These are phyloP conservation scores for Furcula furcula DNA, from an alignment of 2,888 invertebrate genomes.

Conservation along the genomic window DNA sequence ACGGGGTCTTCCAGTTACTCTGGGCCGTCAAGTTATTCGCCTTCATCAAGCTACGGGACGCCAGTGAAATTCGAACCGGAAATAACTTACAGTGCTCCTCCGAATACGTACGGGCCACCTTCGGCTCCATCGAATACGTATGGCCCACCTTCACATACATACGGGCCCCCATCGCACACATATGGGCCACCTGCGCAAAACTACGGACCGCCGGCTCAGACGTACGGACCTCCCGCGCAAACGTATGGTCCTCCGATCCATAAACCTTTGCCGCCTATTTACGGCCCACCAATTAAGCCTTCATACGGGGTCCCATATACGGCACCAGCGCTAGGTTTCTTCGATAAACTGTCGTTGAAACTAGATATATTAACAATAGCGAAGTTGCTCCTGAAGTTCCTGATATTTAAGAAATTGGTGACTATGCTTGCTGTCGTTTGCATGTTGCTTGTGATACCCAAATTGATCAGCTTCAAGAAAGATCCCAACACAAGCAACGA, in stretches of 20 bases:
- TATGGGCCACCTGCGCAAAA: conserved; percentile 46
- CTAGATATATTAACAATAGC: conserved; percentile 87
- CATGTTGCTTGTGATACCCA: conserved; percentile 88
- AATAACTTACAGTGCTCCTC: conserved; percentile 43
- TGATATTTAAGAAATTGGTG: conserved; percentile 91
- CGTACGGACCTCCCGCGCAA: conserved; percentile 61
- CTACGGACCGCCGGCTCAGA: conserved; percentile 59
- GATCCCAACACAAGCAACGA: conserved; percentile 44
- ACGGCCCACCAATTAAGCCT: conserved; percentile 70
- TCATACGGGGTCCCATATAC: conserved; percentile 81
- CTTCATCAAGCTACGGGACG: conserved; percentile 51
- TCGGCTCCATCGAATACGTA: conserved; percentile 46
- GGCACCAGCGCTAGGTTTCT: conserved; percentile 75
- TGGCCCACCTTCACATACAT: conserved; percentile 56
- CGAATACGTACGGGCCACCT: conserved; percentile 41
- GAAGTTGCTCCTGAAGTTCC: conserved; percentile 87
- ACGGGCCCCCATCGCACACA: conserved; percentile 54
- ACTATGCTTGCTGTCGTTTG: conserved; percentile 90
- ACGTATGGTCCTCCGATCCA: conserved; percentile 68
- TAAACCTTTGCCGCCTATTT: conserved; percentile 55
- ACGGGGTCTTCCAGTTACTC: conserved; percentile 46
- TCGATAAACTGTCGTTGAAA: conserved; percentile 86
- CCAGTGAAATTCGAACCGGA: conserved; percentile 55
- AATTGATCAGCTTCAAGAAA: conserved; percentile 80
- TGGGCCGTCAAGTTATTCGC: conserved; percentile 53